Evolutionary conservation across 2,888 invertebrate genomes (phyloP).

Genomic region (Drosophila borborema): DNA sequence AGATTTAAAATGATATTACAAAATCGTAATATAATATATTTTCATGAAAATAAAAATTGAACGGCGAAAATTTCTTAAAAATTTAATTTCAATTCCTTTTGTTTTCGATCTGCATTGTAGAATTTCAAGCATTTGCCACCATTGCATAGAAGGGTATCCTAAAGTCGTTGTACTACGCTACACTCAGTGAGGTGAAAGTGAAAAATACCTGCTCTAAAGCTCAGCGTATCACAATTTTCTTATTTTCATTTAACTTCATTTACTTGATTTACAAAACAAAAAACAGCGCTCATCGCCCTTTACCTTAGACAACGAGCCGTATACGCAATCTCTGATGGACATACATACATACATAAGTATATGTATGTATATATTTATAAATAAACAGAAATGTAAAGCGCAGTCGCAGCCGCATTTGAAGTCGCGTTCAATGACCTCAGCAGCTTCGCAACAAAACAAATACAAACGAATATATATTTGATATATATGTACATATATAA

Average conservation of each 20-base stretch:
- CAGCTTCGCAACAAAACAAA: conserved; percentile 28
- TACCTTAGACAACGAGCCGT: conserved; percentile 53
- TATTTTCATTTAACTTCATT: conserved; percentile 32
- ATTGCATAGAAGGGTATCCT: conserved; percentile 21
- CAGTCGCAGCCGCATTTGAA: conserved; percentile 1
- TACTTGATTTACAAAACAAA: conserved; percentile 7
- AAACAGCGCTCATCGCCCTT: conserved; percentile 43
- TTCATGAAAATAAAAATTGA: too few relatives aligned
- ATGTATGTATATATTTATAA: background rate
- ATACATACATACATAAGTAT: conserved; percentile 25
- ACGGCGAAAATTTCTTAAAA: too few relatives aligned
- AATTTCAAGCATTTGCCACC: background rate
- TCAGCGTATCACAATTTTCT: conserved; percentile 14
- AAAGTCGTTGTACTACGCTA: background rate
- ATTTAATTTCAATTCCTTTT: too few relatives aligned
- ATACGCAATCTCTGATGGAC: conserved; percentile 56
- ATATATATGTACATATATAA: background rate
- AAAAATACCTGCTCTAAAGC: conserved; percentile 69
- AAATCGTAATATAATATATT: too few relatives aligned
- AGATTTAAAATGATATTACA: too few relatives aligned
- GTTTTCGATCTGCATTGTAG: background rate
- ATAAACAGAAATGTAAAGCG: conserved; percentile 21
- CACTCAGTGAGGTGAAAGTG: conserved; percentile 80
- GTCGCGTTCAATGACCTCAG: conserved; percentile 60
- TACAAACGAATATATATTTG: conserved; percentile 4